Evolutionary conservation across 2,797 vertebrate genomes (phyloP), one percentile per base, ranked within the genome.

Genomic region (Helicolenus hilgendorfi): DNA sequence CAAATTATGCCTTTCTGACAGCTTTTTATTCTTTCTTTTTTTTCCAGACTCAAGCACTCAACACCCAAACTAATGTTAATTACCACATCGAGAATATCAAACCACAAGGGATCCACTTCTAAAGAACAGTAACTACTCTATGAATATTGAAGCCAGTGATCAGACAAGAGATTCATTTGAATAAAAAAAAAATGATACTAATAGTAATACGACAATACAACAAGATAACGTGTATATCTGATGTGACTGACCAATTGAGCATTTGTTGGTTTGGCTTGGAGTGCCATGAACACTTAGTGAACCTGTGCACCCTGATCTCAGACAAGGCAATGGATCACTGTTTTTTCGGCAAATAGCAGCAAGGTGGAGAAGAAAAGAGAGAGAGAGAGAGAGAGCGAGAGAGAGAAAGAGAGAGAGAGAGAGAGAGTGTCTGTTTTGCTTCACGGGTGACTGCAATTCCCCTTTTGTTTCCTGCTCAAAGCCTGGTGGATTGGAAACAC

Each of bases 401-500:
- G 20, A 53, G 8, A 4, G 49, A 53, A 18, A 15, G 2, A 55
- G 49, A 78, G 36, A 29, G 14, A 62, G 27, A 55, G 11, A 65
- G 33, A 56, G 26, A 71, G 49, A 78, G 56, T 35, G 77, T 86
- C 79, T 88, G 86, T 89, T 89, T 86, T 91, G 77, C 88, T 91
- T 90, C 84, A 89, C 6, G 84, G 88, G 84, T 90, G 87, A 93
- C 79, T 92, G 87, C 91, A 62, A 58, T 75, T 91, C 81, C 78
- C 67, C 79, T 83, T 87, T 89, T 90, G 90, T 93, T 93, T 93
- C 84, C 83, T 90, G 60, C 73, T 91, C 69, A 85, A 88, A 82
- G 85, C 87, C 77, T 64, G 62, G 76, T 89, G 89, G 89, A 93
- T 82, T 92, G 86, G 67, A 93, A 93, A 94, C 84, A 88, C 86